Evolutionary conservation across 2,113 vertebrate genomes (phyloP).

Genomic region (Petroica traversi): DNA sequence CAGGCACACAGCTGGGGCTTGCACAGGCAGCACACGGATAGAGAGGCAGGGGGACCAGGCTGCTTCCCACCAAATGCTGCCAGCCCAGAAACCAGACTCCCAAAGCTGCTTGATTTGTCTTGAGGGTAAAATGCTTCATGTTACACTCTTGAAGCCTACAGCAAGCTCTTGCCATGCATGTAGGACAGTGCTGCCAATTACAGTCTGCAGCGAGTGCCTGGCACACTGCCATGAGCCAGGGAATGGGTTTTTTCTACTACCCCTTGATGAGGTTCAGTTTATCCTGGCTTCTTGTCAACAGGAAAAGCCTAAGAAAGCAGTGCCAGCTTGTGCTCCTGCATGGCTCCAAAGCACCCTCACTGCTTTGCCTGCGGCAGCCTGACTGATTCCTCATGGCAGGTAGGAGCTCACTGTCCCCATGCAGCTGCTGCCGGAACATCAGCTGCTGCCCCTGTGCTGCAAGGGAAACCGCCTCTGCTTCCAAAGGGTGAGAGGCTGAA

Average conservation of each 20-base stretch:
- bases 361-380: accelerated
- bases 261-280: background rate
- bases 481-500: background rate
- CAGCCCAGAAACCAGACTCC: background rate
- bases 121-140: background rate
- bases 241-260: background rate
- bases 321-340: background rate
- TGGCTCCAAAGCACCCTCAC: background rate
- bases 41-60: background rate
- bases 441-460: accelerated
- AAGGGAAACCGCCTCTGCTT: background rate
- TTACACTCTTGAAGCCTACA: background rate
- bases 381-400: accelerated
- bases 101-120: background rate
- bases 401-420: accelerated
- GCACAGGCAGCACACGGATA: background rate
- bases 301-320: background rate
- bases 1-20: background rate
- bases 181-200: background rate
- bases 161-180: background rate
- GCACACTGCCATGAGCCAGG: accelerated
- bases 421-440: accelerated
- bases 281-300: background rate
- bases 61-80: background rate
- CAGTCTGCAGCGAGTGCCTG: background rate